Base-by-base conservation (phyloP, 1,140 invertebrate genomes). In the Caenorhabditis brenneri region DNA sequence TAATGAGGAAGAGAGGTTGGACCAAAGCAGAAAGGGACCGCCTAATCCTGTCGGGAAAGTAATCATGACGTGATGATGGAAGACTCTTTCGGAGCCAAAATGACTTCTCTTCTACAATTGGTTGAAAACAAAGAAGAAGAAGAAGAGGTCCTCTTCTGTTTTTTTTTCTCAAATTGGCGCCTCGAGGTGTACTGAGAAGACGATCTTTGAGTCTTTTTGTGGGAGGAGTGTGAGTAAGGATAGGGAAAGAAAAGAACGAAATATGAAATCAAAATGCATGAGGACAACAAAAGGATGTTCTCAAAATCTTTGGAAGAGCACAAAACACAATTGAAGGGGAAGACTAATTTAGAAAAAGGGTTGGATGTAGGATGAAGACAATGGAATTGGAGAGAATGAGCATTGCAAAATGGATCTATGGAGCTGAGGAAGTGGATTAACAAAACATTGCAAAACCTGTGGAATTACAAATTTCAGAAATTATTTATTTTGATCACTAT, bases 51-150 rank as follows among this genome's bases (percentile, higher is more conserved):
- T 39, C 36, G 65, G 36, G 65, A 74, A 74, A 74, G 33, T 74
- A 74, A 74, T 74, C 65, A 74, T 74, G 65, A 74, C 65, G 65
- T 74, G 65, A 74, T 39, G 65, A 42, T 55, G 53, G 53, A 55
- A 55, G 53, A 55, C 22, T 55, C 53, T 55, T 27, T 29, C 24
- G 10, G 48, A 55, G 24, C 24, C 22, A 65, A 65, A 65, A 65
- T 33, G 31, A 65, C 58, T 65, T 65, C n/a, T 58, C 29, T 29
- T 7, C 58, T 36, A 16, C 58, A 65, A 65, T 33, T n/a, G 12
- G 24, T 33, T 7, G 12, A 36, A 65, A 65, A 65, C 58, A 65
- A 65, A 33, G 22, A 27, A 51, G n/a, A n/a, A n/a, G n/a, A n/a
- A n/a, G n/a, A n/a, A n/a, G 58, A 36, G 36, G 36, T n/a, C n/a